Evolutionary conservation across 2,888 invertebrate genomes (phyloP).

Genomic region (Chrysina gloriosa): DNA sequence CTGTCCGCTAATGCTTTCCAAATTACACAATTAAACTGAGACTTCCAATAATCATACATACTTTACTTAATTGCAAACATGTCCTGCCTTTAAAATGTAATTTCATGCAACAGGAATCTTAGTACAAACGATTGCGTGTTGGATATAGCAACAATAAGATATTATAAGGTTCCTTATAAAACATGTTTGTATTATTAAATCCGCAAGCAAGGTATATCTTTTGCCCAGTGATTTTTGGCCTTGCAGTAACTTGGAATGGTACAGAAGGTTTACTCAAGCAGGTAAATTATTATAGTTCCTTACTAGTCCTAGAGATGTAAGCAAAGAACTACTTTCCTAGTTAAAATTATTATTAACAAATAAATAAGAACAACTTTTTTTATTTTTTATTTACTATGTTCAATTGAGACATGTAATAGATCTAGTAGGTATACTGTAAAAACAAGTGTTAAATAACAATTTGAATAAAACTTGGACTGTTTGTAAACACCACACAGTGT

Average conservation of each 20-base stretch:
- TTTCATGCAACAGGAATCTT: neutral
- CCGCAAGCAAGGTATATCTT: neutral
- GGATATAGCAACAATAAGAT: neutral
- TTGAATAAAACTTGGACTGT: too few relatives aligned
- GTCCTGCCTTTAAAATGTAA: slow-evolving; percentile 36
- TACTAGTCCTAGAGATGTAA: too few relatives aligned
- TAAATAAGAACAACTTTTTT: too few relatives aligned
- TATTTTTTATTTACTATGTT: too few relatives aligned
- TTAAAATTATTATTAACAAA: too few relatives aligned
- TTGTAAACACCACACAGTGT: too few relatives aligned
- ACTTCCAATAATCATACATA: slow-evolving; percentile 17
- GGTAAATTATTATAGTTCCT: neutral
- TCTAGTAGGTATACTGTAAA: too few relatives aligned
- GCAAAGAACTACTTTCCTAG: too few relatives aligned
- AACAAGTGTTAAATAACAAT: too few relatives aligned
- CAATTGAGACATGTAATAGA: too few relatives aligned
- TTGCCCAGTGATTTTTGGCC: neutral
- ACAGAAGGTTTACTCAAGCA: neutral
- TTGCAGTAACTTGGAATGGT: slow-evolving; percentile 8
- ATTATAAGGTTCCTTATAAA: neutral
- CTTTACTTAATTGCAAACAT: slow-evolving; percentile 35
- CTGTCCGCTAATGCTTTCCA: neutral
- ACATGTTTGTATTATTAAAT: neutral
- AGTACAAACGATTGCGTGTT: neutral
- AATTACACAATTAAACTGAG: too few relatives aligned